Evolutionary conservation across 2,797 vertebrate genomes (phyloP).

Genomic region (Syngnathus rostellatus): DNA sequence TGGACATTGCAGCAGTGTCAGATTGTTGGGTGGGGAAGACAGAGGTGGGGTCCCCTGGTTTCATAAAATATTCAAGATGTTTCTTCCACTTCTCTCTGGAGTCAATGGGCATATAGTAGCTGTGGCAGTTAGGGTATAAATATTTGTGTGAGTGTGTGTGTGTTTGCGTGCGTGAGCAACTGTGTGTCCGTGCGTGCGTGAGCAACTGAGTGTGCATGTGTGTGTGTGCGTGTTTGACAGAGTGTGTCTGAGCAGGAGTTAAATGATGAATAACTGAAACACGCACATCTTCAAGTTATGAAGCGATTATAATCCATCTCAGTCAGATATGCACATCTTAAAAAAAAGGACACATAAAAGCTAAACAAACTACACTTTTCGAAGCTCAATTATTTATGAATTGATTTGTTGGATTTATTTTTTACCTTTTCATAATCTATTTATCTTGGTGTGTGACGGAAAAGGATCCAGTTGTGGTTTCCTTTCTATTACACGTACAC

Average conservation of each 20-base stretch:
- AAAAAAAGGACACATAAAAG: slow-evolving; percentile 38
- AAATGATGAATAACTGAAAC: slow-evolving; percentile 47
- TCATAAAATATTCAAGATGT: slow-evolving; percentile 92
- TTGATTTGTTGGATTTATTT: neutral
- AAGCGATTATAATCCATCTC: slow-evolving; percentile 21
- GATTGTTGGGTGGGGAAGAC: slow-evolving; percentile 44
- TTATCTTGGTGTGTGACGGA: neutral
- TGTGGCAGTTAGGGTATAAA: slow-evolving; percentile 47
- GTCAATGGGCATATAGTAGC: slow-evolving; percentile 55
- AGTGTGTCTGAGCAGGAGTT: slow-evolving; percentile 21
- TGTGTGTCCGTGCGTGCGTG: slow-evolving; percentile 21
- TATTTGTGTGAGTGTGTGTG: slow-evolving; percentile 29
- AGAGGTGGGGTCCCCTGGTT: slow-evolving; percentile 74
- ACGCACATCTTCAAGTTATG: slow-evolving; percentile 52
- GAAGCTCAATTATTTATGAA: slow-evolving; percentile 59
- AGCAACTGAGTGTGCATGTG: slow-evolving; percentile 17
- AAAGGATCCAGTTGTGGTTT: neutral
- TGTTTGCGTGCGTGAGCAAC: slow-evolving; percentile 18
- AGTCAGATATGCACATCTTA: slow-evolving; percentile 40
- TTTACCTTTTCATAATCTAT: slow-evolving; percentile 3
- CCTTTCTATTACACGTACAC: neutral
- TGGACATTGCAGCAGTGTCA: slow-evolving; percentile 40
- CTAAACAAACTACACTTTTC: slow-evolving; percentile 41
- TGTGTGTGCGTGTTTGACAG: slow-evolving; percentile 25
- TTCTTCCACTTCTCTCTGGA: slow-evolving; percentile 60